Conservation (phyloP, 2,797 vertebrate species). For the Aythya fuligula region DNA sequence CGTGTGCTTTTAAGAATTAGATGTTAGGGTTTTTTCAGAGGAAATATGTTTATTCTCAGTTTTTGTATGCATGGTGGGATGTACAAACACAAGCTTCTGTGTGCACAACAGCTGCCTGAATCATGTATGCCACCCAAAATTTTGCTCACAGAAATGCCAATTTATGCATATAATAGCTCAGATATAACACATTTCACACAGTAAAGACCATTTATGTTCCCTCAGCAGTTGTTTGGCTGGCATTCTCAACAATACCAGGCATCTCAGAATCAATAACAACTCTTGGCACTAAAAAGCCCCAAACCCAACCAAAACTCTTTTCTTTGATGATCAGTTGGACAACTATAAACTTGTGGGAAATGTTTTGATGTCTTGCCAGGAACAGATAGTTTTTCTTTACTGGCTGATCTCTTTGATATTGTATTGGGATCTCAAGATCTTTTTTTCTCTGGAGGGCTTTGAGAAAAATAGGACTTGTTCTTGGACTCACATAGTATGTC, state of each 20-base stretch:
- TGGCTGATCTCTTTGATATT: constrained; percentile 64
- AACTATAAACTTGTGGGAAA: constrained; percentile 55
- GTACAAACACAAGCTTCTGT: not conserved
- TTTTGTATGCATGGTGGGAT: not conserved
- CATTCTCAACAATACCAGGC: constrained; percentile 19
- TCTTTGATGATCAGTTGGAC: constrained; percentile 50
- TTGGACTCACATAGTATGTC: constrained; percentile 35
- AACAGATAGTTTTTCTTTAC: constrained; percentile 65
- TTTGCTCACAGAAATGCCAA: not conserved
- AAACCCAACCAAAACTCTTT: not conserved
- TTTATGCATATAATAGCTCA: not conserved
- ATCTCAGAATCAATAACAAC: constrained; percentile 18
- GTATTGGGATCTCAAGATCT: constrained; percentile 54
- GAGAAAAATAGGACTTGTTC: constrained; percentile 53
- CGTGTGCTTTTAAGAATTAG: not conserved
- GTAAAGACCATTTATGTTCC: not conserved
- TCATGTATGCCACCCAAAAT: rapidly evolving
- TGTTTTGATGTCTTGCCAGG: constrained; percentile 58
- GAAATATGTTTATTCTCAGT: not conserved
- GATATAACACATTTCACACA: not conserved
- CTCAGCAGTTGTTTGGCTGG: constrained; percentile 9
- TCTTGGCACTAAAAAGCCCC: constrained; percentile 30
- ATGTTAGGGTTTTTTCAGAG: not conserved
- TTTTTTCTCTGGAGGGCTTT: constrained; percentile 15
- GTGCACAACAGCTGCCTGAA: not conserved